Percentiles rank a stretch among this genome's conserved stretches.
These are phyloP conservation scores for Chloroclysta siterata DNA, from an alignment of 2,888 invertebrate genomes.

Conservation along the genomic window DNA sequence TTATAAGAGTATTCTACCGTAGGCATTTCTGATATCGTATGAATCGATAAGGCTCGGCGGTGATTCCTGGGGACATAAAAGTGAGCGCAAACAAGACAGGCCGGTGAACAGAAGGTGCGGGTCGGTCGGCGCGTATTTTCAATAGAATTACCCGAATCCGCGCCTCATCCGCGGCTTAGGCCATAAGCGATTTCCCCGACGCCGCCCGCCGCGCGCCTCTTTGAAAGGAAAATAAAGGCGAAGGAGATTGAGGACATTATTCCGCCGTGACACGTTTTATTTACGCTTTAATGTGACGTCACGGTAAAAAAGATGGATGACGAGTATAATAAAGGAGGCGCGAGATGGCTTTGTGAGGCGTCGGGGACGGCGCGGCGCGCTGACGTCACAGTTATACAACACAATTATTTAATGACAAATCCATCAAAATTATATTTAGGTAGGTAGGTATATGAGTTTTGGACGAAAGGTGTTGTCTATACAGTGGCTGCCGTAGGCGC, in stretches of 20 bases:
- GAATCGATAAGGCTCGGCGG: not conserved
- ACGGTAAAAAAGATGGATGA: slow-evolving; percentile 61
- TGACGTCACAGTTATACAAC: too few species aligned
- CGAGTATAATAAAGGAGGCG: slow-evolving; percentile 59
- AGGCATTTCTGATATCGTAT: too few species aligned
- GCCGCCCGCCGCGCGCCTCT: slow-evolving; percentile 10
- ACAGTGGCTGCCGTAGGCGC: too few species aligned
- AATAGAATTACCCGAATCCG: slow-evolving; percentile 33
- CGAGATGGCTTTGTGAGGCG: slow-evolving; percentile 54
- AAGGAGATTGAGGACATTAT: slow-evolving; percentile 51
- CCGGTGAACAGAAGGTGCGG: slow-evolving; percentile 12
- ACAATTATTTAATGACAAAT: too few species aligned
- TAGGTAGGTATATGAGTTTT: too few species aligned
- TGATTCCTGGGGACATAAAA: slow-evolving; percentile 6
- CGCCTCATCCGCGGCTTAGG: slow-evolving; percentile 28
- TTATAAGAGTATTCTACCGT: too few species aligned
- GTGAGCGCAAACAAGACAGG: slow-evolving; percentile 6
- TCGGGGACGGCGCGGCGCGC: slow-evolving; percentile 21
- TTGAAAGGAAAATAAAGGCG: slow-evolving; percentile 35
- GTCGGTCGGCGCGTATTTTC: slow-evolving; percentile 14
- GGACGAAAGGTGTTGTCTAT: too few species aligned
- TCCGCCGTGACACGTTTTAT: slow-evolving; percentile 57
- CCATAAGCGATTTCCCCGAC: slow-evolving; percentile 23
- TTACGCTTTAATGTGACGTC: slow-evolving; percentile 62
- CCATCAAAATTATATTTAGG: too few species aligned